Evolutionary conservation across 2,113 vertebrate genomes (phyloP).

Genomic region (Myrmecobius fasciatus): DNA sequence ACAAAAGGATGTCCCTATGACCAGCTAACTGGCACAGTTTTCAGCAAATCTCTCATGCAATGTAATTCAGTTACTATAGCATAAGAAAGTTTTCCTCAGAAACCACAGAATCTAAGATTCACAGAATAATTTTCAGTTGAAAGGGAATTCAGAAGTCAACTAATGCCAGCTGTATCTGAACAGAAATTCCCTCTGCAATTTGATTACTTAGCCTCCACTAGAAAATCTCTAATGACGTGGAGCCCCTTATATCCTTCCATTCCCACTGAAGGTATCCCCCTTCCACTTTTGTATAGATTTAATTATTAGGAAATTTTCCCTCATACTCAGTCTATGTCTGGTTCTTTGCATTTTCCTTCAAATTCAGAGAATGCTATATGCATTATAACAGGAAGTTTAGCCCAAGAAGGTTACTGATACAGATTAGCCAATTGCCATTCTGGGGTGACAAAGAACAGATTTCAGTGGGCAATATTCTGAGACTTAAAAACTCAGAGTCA

Average conservation of each 20-base stretch:
- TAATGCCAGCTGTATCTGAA: background rate
- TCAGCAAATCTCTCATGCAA: background rate
- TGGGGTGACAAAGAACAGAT: background rate
- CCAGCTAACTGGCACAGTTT: background rate
- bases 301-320: background rate
- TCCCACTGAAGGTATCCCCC: background rate
- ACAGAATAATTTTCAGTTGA: background rate
- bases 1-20: background rate
- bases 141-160: background rate
- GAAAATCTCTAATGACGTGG: too few species aligned
- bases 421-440: background rate
- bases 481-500: background rate
- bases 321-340: background rate
- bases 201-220: background rate
- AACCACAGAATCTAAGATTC: background rate
- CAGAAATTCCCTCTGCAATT: background rate
- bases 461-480: background rate
- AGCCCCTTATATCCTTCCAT: background rate
- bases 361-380: background rate
- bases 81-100: background rate
- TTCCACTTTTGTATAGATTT: background rate
- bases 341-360: background rate
- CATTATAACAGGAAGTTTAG: background rate
- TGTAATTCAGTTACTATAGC: background rate
- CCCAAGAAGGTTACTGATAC: background rate